phyloP scores from a whole-genome alignment of 2,797 vertebrate species.

The Mareca penelope region DNA sequence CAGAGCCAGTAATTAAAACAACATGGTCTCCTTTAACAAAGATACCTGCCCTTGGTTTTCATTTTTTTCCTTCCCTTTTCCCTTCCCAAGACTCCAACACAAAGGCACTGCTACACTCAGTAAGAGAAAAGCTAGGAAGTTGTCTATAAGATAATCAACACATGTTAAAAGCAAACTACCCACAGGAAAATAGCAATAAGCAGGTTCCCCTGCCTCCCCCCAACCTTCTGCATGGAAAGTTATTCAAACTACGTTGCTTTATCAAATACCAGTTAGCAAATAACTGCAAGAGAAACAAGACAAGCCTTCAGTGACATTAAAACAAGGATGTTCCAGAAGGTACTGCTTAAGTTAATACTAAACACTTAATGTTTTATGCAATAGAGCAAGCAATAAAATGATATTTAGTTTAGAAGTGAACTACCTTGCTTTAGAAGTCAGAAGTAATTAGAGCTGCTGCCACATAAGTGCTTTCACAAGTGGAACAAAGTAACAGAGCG shows the following conservation, averaged over 20 bases:
- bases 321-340: background rate
- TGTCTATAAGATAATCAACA: background rate
- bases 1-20: slow-evolving; percentile 17
- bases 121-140: background rate
- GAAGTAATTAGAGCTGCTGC: slow-evolving; percentile 30
- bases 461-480: slow-evolving; percentile 40
- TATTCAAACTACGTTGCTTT: background rate
- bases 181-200: background rate
- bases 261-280: background rate
- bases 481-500: slow-evolving; percentile 24
- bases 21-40: background rate
- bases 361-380: background rate
- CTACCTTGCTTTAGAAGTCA: slow-evolving; percentile 22
- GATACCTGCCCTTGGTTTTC: background rate
- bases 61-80: background rate
- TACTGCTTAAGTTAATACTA: background rate
- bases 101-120: background rate
- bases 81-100: background rate
- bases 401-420: slow-evolving; percentile 29
- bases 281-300: background rate
- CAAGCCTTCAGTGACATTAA: background rate
- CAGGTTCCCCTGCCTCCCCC: background rate
- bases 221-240: background rate
- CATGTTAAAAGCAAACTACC: background rate
- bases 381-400: background rate